A percentile compares a stretch with the other conserved stretches of the same genome.
Conservation (phyloP, 2,888 invertebrate genomes). For the Agrotis exclamationis region DNA sequence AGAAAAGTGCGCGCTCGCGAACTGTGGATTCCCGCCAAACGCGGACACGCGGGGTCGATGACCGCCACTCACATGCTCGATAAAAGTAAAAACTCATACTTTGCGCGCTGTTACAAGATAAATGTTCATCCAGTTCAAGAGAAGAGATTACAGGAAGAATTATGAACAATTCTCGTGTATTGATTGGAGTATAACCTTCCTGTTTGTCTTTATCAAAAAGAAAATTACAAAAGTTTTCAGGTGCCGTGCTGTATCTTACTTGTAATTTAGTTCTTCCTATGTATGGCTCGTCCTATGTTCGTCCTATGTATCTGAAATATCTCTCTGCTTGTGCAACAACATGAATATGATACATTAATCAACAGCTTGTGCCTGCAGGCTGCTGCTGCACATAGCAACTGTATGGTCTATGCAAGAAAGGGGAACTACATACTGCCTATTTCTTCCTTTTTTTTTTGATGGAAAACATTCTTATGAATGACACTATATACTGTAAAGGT, state of each 20-base stretch:
- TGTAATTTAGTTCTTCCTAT: background rate
- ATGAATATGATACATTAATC: conserved; percentile 23
- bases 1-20: conserved; percentile 70
- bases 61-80: conserved; percentile 78
- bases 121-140: conserved; percentile 66
- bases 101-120: conserved; percentile 73
- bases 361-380: conserved; percentile 13
- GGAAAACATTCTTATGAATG: background rate
- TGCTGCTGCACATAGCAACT: conserved; percentile 17
- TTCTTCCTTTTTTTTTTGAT: background rate
- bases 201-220: background rate
- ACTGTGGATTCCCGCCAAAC: conserved; percentile 77
- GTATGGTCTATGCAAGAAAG: conserved; percentile 7
- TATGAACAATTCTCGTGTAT: background rate
- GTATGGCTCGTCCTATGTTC: too few relatives aligned
- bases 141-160: conserved; percentile 44
- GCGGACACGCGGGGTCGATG: conserved; percentile 72
- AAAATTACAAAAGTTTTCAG: background rate
- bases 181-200: background rate
- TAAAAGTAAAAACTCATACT: conserved; percentile 88
- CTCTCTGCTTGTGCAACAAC: background rate
- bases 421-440: background rate
- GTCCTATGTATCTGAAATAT: background rate
- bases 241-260: background rate
- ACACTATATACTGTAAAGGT: background rate